Percentiles rank a stretch among this genome's conserved stretches.
Evolutionary conservation across 2,113 vertebrate species (phyloP).

Genomic region (Dascyllus trimaculatus): DNA sequence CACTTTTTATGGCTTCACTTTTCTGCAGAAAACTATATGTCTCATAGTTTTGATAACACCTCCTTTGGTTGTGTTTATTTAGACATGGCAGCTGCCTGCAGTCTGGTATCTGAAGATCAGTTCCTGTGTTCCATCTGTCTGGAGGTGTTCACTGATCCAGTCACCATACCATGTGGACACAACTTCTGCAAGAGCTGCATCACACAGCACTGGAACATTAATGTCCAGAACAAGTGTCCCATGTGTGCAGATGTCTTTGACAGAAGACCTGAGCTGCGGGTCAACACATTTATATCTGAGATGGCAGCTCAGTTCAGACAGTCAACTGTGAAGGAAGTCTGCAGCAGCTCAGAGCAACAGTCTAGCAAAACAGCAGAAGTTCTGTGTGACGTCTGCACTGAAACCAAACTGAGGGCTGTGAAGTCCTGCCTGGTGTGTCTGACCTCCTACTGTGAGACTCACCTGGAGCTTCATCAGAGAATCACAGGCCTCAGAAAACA

Average conservation of each 20-base stretch:
- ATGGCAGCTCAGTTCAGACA: background rate
- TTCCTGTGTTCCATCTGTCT: background rate
- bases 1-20: no score
- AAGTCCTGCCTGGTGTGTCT: conserved; percentile 29
- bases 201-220: background rate
- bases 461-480: background rate
- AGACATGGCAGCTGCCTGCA: background rate
- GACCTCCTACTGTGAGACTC: conserved; percentile 25
- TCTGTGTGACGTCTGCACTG: conserved; percentile 7
- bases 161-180: background rate
- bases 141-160: background rate
- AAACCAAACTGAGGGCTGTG: background rate
- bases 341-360: background rate
- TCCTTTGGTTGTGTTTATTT: background rate
- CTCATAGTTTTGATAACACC: no score
- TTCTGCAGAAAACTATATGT: no score
- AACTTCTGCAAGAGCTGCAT: background rate
- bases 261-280: background rate
- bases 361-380: background rate
- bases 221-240: background rate
- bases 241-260: background rate
- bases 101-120: background rate
- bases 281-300: background rate
- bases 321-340: background rate
- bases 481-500: conserved; percentile 11